Conservation (phyloP, 2,113 vertebrate genomes). For the Indicator maculatus region DNA sequence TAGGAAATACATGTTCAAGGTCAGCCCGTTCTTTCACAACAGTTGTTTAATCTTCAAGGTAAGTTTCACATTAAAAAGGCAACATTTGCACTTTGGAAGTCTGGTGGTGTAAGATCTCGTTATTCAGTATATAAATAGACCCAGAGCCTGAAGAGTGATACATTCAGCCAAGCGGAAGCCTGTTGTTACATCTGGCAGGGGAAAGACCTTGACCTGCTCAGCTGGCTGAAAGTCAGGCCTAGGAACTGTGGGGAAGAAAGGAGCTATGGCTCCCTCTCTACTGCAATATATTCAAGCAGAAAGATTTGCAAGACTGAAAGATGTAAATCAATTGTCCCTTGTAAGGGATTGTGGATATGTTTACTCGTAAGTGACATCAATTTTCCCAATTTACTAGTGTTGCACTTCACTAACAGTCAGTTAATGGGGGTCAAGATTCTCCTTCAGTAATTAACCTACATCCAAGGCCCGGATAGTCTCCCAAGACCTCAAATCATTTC, state of each 20-base stretch:
- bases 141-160: not conserved
- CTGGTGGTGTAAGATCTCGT: not conserved
- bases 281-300: not conserved
- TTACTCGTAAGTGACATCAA: not conserved
- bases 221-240: not conserved
- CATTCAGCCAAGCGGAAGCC: not conserved
- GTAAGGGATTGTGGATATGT: not conserved
- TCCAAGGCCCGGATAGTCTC: fast-evolving
- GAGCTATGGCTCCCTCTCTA: not conserved
- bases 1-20: slow-evolving; percentile 19
- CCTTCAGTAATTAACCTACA: not conserved
- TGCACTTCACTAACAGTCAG: not conserved
- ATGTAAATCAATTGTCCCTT: not conserved
- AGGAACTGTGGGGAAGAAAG: not conserved
- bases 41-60: slow-evolving; percentile 24
- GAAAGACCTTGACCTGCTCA: not conserved
- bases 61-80: slow-evolving; percentile 20
- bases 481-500: not conserved
- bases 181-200: not conserved
- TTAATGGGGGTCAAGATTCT: not conserved
- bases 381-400: not conserved
- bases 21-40: slow-evolving; percentile 13
- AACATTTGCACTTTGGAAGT: not conserved
- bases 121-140: not conserved
- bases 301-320: not conserved